Conservation (phyloP, 2,113 vertebrate genomes). For the Tor tambroides region DNA sequence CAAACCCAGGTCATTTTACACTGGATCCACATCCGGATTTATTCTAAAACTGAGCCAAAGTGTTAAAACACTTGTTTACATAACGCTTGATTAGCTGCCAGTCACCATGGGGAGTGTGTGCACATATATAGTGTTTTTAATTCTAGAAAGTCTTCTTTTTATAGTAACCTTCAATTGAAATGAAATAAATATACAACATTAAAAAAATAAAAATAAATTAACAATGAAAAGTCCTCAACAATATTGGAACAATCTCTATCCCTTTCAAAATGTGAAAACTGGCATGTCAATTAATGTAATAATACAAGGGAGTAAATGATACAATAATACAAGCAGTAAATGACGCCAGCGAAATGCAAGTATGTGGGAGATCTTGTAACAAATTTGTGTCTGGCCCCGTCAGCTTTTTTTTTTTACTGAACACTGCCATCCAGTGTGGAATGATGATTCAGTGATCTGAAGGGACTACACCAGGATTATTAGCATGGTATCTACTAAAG, state of each 20-base stretch:
- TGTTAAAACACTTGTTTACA: background rate
- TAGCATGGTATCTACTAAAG: background rate
- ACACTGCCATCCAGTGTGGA: conserved; percentile 51
- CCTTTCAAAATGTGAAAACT: background rate
- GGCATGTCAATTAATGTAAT: background rate
- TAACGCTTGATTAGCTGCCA: background rate
- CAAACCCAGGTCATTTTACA: background rate
- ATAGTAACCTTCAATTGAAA: background rate
- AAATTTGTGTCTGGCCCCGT: background rate
- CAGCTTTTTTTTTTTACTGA: conserved; percentile 13
- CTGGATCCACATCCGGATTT: background rate
- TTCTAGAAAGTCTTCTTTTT: background rate
- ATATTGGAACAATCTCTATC: background rate
- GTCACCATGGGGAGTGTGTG: background rate
- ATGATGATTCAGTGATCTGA: background rate
- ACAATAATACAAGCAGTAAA: conserved; percentile 28
- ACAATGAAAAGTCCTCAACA: conserved; percentile 16
- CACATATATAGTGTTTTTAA: conserved; percentile 4
- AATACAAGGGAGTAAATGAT: background rate
- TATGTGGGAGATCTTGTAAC: conserved; percentile 21
- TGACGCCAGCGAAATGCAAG: background rate
- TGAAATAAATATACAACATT: conserved; percentile 2
- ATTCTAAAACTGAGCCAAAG: background rate
- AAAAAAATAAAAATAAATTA: background rate
- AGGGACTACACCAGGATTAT: background rate